These are phyloP conservation scores for Anarrhichthys ocellatus DNA, from an alignment of 2,113 vertebrate genomes.

Conservation along the genomic window DNA sequence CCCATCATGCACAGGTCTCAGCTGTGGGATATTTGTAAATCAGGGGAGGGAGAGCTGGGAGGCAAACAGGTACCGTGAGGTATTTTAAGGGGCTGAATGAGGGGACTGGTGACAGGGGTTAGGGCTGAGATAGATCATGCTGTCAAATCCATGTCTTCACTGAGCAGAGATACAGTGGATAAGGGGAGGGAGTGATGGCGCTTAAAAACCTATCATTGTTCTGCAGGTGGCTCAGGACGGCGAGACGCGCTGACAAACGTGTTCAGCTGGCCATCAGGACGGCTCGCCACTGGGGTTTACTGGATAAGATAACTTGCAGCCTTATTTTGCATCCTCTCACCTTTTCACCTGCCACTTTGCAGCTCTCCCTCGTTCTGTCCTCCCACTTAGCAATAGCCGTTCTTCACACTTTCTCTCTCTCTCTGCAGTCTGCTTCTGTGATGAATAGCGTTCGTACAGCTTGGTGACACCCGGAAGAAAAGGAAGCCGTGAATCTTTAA, in stretches of 20 bases:
- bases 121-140: slow-evolving; percentile 49
- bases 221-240: slow-evolving; percentile 29
- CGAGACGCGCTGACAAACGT: neutral
- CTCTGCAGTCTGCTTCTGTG: slow-evolving; percentile 26
- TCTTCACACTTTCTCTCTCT: slow-evolving; percentile 6
- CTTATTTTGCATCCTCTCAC: slow-evolving; percentile 8
- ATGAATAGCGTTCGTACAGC: slow-evolving; percentile 54
- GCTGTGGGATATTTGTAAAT: slow-evolving; percentile 60
- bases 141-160: slow-evolving; percentile 42
- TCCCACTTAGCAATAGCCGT: slow-evolving; percentile 3
- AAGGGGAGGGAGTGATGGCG: slow-evolving; percentile 7
- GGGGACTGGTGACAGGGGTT: slow-evolving; percentile 29
- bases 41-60: slow-evolving; percentile 32
- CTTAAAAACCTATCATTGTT: slow-evolving; percentile 50
- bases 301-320: slow-evolving; percentile 6
- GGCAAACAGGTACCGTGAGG: slow-evolving; percentile 33
- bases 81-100: slow-evolving; percentile 44
- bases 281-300: slow-evolving; percentile 3
- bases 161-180: slow-evolving; percentile 46
- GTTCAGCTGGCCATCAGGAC: slow-evolving; percentile 9
- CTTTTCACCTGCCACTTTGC: slow-evolving; percentile 13
- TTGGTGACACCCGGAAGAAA: slow-evolving; percentile 40
- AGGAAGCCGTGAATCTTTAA: slow-evolving; percentile 63
- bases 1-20: slow-evolving; percentile 52
- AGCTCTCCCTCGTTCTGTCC: slow-evolving; percentile 15